Conservation (phyloP, 2,888 invertebrate species). For the Tiliacea citrago region DNA sequence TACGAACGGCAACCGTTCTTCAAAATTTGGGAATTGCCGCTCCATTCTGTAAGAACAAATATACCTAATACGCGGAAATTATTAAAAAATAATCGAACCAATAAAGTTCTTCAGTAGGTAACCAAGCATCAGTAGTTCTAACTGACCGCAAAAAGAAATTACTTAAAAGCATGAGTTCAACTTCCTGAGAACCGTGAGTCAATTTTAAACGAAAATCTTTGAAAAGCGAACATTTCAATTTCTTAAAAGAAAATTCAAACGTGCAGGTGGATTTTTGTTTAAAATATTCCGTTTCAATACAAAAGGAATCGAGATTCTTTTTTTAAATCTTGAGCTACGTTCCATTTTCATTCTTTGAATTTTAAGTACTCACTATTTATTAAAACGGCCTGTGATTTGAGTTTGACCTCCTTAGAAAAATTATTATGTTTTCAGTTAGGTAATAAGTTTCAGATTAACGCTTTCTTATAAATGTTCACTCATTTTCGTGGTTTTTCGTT, state of each 20-base stretch:
- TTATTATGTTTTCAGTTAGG: not conserved
- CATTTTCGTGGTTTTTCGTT: not conserved
- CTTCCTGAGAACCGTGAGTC: constrained; percentile 10
- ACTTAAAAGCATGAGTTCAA: constrained; percentile 7
- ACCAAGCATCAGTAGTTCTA: not conserved
- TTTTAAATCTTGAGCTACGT: constrained; percentile 37
- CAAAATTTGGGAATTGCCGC: not conserved
- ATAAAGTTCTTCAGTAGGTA: not conserved
- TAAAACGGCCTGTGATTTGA: constrained; percentile 10
- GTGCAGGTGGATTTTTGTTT: constrained; percentile 33
- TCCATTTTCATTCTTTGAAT: constrained; percentile 40
- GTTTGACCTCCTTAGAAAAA: not conserved
- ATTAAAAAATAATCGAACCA: not conserved
- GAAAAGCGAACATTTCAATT: constrained; percentile 36
- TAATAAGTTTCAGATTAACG: not conserved
- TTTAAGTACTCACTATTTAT: constrained; percentile 23
- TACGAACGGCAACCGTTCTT: not conserved
- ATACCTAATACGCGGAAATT: not conserved
- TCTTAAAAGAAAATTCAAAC: constrained; percentile 27
- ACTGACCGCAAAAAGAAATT: not conserved
- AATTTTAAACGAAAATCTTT: constrained; percentile 34
- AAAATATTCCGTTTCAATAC: constrained; percentile 45
- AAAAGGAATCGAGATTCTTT: constrained; percentile 37
- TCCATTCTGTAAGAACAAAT: not conserved
- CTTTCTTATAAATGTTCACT: not conserved